Evolutionary conservation across 1,140 invertebrate species (phyloP).

Genomic region (Matsumurasca onukii): DNA sequence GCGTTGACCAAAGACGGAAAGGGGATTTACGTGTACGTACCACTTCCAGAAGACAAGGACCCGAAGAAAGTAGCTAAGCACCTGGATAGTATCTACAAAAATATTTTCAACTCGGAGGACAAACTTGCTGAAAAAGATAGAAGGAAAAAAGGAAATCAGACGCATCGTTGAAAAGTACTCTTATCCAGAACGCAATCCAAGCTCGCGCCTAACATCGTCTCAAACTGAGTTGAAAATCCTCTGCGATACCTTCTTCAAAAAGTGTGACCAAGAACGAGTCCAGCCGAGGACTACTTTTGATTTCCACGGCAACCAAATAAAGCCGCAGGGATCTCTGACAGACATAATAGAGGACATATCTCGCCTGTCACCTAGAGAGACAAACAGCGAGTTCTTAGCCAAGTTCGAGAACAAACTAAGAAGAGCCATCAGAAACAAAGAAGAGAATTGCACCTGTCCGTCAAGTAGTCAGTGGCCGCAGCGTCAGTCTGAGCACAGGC

Average conservation of each 20-base stretch:
- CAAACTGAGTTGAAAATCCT: not conserved
- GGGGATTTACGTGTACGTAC: slow-evolving; percentile 11
- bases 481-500: not conserved
- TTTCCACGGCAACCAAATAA: not conserved
- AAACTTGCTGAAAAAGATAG: not conserved
- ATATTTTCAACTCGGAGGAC: not conserved
- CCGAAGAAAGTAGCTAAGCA: not conserved
- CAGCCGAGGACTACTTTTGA: slow-evolving; percentile 13
- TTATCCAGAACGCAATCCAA: slow-evolving; percentile 2
- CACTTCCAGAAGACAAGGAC: slow-evolving; percentile 15
- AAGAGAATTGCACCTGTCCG: slow-evolving; percentile 5
- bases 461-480: not conserved
- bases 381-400: not conserved
- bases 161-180: slow-evolving; percentile 10
- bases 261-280: slow-evolving; percentile 9
- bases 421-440: not conserved
- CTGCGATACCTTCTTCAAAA: slow-evolving; percentile 17
- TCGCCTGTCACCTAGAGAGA: not conserved
- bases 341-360: slow-evolving; percentile 1
- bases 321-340: not conserved
- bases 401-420: slow-evolving; percentile 6
- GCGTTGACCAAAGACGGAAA: not conserved
- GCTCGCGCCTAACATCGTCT: not conserved
- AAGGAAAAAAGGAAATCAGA: not conserved
- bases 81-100: slow-evolving; percentile 11